These are phyloP conservation scores for Colius striatus DNA, from an alignment of 2,113 vertebrate species.

Conservation along the genomic window DNA sequence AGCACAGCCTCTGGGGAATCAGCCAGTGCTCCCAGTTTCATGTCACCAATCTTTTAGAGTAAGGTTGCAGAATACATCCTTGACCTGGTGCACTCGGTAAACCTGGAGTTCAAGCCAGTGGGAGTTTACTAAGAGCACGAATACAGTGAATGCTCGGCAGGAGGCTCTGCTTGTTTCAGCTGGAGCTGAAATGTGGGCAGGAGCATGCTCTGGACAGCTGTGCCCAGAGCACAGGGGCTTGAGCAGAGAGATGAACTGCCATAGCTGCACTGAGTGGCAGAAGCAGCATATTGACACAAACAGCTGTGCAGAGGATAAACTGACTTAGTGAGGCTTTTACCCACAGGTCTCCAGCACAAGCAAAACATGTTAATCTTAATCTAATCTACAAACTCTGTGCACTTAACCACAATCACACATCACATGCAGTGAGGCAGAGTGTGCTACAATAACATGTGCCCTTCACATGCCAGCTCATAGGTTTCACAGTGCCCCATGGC, in stretches of 20 bases:
- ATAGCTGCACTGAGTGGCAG: not conserved
- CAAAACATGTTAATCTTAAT: not conserved
- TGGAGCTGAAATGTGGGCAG: not conserved
- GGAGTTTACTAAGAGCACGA: not conserved
- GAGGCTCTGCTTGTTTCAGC: not conserved
- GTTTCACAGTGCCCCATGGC: not conserved
- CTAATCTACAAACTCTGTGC: not conserved
- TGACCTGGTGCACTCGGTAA: not conserved
- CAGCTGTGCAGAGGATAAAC: constrained; percentile 13
- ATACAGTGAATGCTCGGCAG: not conserved
- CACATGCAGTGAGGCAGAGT: not conserved
- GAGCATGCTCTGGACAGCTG: not conserved
- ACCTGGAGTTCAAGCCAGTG: not conserved
- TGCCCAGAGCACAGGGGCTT: not conserved
- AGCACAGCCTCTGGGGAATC: too few relatives aligned
- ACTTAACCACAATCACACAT: fast-evolving
- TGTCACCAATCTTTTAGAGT: not conserved
- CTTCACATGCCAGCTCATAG: fast-evolving
- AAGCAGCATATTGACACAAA: not conserved
- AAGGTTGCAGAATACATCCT: not conserved
- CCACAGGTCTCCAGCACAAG: not conserved
- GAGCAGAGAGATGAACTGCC: not conserved
- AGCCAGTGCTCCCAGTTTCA: too few relatives aligned
- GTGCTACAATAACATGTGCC: not conserved
- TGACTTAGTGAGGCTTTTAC: not conserved